Percentiles rank a stretch among this genome's conserved stretches.
Evolutionary conservation across 1,140 invertebrate genomes (phyloP).

Genomic region (Drosophila parvula): DNA sequence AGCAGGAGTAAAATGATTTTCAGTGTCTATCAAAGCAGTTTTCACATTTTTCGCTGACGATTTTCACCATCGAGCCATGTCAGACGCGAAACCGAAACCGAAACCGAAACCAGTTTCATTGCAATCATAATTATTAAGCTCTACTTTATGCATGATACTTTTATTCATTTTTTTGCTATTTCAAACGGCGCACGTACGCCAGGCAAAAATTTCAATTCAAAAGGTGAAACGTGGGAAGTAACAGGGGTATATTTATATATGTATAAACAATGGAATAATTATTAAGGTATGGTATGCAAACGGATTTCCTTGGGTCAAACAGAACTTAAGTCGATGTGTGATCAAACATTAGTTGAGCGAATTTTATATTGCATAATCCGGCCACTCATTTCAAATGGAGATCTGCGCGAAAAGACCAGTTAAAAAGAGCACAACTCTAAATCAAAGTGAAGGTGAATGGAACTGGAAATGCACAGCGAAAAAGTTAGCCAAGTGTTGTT

Average conservation of each 20-base stretch:
- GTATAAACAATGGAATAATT: neutral
- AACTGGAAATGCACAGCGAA: constrained; percentile 7
- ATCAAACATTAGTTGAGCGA: constrained; percentile 11
- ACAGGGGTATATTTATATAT: neutral
- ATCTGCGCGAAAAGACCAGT: constrained; percentile 10
- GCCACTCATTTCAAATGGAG: constrained; percentile 18
- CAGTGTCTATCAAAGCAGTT: constrained; percentile 13
- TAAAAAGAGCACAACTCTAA: constrained; percentile 30
- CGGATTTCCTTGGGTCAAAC: constrained; percentile 3
- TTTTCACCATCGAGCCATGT: constrained; percentile 15
- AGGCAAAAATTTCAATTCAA: constrained; percentile 8
- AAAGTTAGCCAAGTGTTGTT: neutral
- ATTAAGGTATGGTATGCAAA: constrained; percentile 6
- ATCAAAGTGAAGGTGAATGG: constrained; percentile 48
- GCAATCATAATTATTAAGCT: constrained; percentile 45
- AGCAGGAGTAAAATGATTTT: no score
- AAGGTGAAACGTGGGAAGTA: neutral
- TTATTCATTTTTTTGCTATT: constrained; percentile 2
- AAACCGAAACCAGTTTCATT: constrained; percentile 48
- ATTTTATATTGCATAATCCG: constrained; percentile 39
- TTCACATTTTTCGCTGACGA: neutral
- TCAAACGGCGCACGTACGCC: constrained; percentile 23
- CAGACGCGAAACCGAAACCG: constrained; percentile 29
- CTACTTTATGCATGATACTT: constrained; percentile 19
- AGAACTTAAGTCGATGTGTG: constrained; percentile 21